These are phyloP conservation scores for Spialia ferax DNA, from an alignment of 2,888 invertebrate species.

Conservation along the genomic window DNA sequence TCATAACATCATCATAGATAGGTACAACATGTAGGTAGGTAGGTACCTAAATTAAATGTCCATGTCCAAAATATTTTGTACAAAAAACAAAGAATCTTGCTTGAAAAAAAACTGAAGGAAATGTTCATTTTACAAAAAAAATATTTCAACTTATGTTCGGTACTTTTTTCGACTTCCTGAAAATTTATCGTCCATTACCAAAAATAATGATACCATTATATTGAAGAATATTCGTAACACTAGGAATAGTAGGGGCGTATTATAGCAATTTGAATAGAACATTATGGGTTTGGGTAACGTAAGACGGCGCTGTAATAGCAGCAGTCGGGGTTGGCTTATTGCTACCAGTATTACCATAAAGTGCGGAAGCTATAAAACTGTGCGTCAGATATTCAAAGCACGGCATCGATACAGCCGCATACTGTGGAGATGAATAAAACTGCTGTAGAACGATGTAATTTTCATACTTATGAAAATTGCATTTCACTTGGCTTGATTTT, in stretches of 20 bases:
- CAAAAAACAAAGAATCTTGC: no score
- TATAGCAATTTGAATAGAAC: slow-evolving; percentile 8
- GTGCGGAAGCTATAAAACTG: slow-evolving; percentile 70
- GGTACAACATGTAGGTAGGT: no score
- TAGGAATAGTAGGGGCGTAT: not conserved
- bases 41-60: no score
- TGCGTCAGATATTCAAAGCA: slow-evolving; percentile 62
- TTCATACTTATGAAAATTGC: slow-evolving; percentile 3
- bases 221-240: slow-evolving; percentile 16
- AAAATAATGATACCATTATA: slow-evolving; percentile 16
- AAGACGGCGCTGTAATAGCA: slow-evolving; percentile 34
- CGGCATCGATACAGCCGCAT: slow-evolving; percentile 57
- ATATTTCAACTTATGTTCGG: not conserved
- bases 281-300: slow-evolving; percentile 35
- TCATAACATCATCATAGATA: no score
- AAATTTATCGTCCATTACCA: slow-evolving; percentile 23
- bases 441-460: slow-evolving; percentile 13
- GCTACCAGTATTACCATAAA: slow-evolving; percentile 70
- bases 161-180: not conserved
- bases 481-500: not conserved
- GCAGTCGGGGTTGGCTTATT: slow-evolving; percentile 43
- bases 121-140: not conserved
- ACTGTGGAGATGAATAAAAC: slow-evolving; percentile 62
- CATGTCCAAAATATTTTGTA: no score
- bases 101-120: not conserved